phyloP scores from a whole-genome alignment of 2,113 vertebrate genomes.

The Phalacrocorax aristotelis region DNA sequence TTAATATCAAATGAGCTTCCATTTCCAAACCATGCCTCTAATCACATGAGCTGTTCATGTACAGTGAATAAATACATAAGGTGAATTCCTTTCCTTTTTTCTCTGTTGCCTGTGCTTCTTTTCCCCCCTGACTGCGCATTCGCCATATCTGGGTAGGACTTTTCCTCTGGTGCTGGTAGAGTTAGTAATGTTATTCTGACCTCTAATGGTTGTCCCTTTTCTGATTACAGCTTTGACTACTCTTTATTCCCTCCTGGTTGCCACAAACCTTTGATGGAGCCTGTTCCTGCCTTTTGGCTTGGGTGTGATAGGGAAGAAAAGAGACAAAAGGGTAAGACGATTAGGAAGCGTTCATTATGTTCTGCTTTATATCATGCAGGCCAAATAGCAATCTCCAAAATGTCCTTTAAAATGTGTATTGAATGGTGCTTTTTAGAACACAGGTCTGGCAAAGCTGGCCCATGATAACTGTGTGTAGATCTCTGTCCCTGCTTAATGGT shows the following conservation, averaged over 20 bases:
- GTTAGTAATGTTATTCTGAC: background rate
- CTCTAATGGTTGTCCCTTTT: background rate
- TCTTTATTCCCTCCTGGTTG: background rate
- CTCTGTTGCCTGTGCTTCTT: background rate
- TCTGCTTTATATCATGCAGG: background rate
- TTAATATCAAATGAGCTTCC: background rate
- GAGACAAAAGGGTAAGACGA: background rate
- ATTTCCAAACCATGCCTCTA: background rate
- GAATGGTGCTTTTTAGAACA: background rate
- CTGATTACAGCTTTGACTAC: background rate
- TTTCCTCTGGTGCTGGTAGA: background rate
- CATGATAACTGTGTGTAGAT: fast-evolving
- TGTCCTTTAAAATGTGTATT: background rate
- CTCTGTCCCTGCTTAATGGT: background rate
- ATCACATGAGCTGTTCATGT: background rate
- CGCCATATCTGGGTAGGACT: background rate
- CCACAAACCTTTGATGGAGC: background rate
- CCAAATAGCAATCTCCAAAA: background rate
- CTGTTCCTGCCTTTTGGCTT: background rate
- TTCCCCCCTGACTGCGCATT: background rate
- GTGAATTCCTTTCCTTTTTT: background rate
- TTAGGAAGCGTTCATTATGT: background rate
- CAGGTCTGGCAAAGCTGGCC: background rate
- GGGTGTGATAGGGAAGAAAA: background rate
- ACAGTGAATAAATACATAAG: background rate